Percentiles rank a stretch among this genome's conserved stretches.
Evolutionary conservation across 2,797 vertebrate species (phyloP).

Genomic region (Danio aesculapii): DNA sequence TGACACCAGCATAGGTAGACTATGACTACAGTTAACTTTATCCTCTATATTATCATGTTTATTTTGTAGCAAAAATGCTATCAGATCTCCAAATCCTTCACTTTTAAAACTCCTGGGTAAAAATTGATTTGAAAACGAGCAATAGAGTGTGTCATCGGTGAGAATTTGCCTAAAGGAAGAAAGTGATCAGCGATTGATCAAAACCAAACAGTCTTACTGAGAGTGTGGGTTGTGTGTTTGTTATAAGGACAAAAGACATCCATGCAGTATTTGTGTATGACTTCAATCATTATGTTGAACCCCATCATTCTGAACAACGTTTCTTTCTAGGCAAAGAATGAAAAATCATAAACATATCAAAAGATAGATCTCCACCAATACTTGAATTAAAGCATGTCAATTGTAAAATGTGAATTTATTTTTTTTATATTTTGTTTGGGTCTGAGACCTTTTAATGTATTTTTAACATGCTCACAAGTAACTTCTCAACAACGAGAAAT

Average conservation of each 20-base stretch:
- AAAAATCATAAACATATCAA: slow-evolving; percentile 82
- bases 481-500: slow-evolving; percentile 70
- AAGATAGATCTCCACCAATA: slow-evolving; percentile 89
- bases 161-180: slow-evolving; percentile 65
- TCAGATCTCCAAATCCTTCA: slow-evolving; percentile 70
- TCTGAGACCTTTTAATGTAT: slow-evolving; percentile 83
- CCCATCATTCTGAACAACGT: slow-evolving; percentile 66
- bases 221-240: slow-evolving; percentile 84
- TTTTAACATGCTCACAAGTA: slow-evolving; percentile 67
- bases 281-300: slow-evolving; percentile 68
- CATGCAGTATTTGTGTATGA: slow-evolving; percentile 58
- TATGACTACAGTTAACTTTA: slow-evolving; percentile 72
- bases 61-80: slow-evolving; percentile 12
- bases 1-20: slow-evolving; percentile 81
- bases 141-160: slow-evolving; percentile 69
- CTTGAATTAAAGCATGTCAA: slow-evolving; percentile 95
- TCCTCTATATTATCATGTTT: slow-evolving; percentile 29
- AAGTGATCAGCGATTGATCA: slow-evolving; percentile 72
- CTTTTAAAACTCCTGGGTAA: slow-evolving; percentile 68
- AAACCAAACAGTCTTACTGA: slow-evolving; percentile 69
- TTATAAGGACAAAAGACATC: slow-evolving; percentile 60
- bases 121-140: slow-evolving; percentile 75
- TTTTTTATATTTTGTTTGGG: slow-evolving; percentile 69
- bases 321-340: slow-evolving; percentile 76
- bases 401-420: slow-evolving; percentile 94